Evolutionary conservation across 2,888 invertebrate genomes (phyloP).

Genomic region (Morinoia aosen): DNA sequence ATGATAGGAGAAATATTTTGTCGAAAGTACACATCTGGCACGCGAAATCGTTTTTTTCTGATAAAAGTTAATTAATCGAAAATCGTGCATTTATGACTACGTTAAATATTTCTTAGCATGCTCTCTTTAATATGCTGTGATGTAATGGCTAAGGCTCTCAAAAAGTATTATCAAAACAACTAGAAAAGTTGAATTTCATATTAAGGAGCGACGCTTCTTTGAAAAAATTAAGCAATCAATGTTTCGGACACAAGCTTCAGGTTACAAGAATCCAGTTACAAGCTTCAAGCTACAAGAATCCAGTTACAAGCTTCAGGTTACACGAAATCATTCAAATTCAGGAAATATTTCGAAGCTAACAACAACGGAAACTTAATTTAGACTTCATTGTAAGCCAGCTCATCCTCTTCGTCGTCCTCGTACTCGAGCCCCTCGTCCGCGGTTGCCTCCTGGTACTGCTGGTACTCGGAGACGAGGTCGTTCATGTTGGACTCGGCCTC

Average conservation of each 20-base stretch:
- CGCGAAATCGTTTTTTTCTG: not conserved
- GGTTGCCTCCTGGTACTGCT: slow-evolving; percentile 77
- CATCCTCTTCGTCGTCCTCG: slow-evolving; percentile 63
- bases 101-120: not conserved
- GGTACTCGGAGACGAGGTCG: slow-evolving; percentile 73
- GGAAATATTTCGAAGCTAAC: not conserved
- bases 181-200: not conserved
- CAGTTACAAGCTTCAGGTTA: no score
- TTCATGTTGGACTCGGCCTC: slow-evolving; percentile 74
- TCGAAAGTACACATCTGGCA: not conserved
- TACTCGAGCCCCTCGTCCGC: slow-evolving; percentile 48
- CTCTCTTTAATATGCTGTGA: not conserved
- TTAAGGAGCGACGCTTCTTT: not conserved
- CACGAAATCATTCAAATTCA: not conserved
- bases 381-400: slow-evolving; percentile 59
- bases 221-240: not conserved
- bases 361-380: not conserved
- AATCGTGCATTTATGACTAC: not conserved
- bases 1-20: not conserved
- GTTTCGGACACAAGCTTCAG: not conserved
- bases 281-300: no score
- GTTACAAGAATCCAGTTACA: no score
- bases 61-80: not conserved
- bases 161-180: not conserved
- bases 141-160: not conserved